Conservation (phyloP, 2,797 vertebrate genomes). For the Lophotriccus pileatus region DNA sequence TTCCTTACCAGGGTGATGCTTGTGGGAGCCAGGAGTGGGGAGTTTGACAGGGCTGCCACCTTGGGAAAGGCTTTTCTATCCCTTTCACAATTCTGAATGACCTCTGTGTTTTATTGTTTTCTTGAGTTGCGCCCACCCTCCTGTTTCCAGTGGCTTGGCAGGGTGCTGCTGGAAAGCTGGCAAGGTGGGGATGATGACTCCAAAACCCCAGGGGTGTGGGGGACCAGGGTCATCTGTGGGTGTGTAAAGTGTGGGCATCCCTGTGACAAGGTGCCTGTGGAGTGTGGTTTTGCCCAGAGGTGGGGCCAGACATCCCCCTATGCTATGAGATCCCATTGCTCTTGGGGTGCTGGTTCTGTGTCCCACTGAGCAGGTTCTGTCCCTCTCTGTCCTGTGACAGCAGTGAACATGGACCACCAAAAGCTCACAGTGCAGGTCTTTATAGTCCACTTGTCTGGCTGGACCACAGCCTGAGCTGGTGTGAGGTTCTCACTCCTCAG, state of each 20-base stretch:
- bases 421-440: neutral
- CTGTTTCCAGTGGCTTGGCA: accelerated
- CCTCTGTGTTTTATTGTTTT: neutral
- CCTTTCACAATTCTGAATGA: neutral
- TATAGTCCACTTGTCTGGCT: neutral
- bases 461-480: neutral
- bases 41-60: accelerated
- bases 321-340: neutral
- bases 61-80: neutral
- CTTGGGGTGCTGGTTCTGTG: accelerated
- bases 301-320: neutral
- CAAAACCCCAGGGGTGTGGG: neutral
- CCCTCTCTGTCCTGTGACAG: neutral
- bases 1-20: neutral
- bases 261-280: neutral
- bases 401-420: neutral
- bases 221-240: neutral
- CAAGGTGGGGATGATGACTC: accelerated
- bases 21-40: accelerated
- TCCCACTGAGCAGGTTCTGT: neutral
- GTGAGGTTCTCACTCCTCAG: neutral
- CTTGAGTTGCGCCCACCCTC: neutral
- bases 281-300: neutral
- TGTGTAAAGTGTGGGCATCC: neutral
- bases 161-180: neutral